phyloP scores from a whole-genome alignment of 1,140 invertebrate species.

The Sarcophaga peregrina region DNA sequence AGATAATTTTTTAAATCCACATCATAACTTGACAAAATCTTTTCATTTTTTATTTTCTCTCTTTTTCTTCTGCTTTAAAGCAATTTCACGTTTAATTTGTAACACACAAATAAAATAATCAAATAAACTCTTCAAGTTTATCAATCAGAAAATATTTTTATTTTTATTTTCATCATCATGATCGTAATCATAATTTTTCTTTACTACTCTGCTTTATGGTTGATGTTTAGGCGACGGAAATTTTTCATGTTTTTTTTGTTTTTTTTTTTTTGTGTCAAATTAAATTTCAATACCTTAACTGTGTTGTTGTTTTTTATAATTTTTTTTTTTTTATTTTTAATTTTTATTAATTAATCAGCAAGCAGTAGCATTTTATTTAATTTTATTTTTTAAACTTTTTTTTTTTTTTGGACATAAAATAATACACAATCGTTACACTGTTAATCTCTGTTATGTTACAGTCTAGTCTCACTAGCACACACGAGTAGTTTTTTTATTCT shows the following conservation, averaged over 20 bases:
- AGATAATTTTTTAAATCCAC: too few species aligned
- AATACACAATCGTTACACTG: neutral
- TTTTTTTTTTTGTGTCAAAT: too few species aligned
- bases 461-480: neutral
- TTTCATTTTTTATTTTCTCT: too few species aligned
- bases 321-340: too few species aligned
- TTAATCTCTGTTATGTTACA: conserved; percentile 27
- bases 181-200: too few species aligned
- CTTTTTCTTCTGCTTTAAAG: neutral
- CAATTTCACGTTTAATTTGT: conserved; percentile 37
- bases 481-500: conserved; percentile 46
- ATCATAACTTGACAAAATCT: too few species aligned
- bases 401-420: conserved; percentile 42
- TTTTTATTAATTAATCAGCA: too few species aligned
- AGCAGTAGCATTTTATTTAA: neutral
- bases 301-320: too few species aligned
- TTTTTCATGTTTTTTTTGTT: neutral
- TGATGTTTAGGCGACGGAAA: neutral
- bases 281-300: too few species aligned
- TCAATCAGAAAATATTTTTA: neutral
- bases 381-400: conserved; percentile 1
- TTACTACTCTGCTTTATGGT: too few species aligned
- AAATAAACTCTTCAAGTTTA: neutral
- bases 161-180: neutral
- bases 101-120: neutral